phyloP scores from a whole-genome alignment of 2,888 invertebrate species.

The Campoplex nolae region DNA sequence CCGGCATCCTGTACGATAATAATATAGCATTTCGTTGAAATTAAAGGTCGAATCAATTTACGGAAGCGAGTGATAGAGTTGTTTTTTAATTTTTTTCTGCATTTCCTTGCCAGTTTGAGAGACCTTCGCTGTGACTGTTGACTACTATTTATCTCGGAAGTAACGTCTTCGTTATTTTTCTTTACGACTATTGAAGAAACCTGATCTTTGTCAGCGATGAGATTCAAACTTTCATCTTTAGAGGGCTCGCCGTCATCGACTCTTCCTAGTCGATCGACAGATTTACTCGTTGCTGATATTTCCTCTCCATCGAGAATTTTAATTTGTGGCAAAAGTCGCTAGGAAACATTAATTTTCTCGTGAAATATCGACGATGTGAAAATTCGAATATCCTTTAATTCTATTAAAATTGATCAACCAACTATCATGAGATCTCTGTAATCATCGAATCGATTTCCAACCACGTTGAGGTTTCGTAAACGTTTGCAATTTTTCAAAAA shows the following conservation, averaged over 20 bases:
- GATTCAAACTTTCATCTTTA: slow-evolving; percentile 24
- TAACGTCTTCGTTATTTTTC: background rate
- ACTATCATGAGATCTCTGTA: slow-evolving; percentile 61
- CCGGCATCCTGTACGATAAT: slow-evolving; percentile 38
- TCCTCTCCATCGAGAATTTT: slow-evolving; percentile 66
- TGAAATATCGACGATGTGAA: background rate
- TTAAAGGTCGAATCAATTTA: background rate
- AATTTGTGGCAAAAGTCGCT: slow-evolving; percentile 64
- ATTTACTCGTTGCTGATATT: background rate
- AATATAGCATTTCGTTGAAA: background rate
- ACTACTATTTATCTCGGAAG: background rate
- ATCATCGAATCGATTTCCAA: slow-evolving; percentile 59
- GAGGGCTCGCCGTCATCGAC: slow-evolving; percentile 11
- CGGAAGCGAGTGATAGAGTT: no score
- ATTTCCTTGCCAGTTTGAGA: slow-evolving; percentile 42
- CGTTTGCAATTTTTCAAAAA: slow-evolving; percentile 60
- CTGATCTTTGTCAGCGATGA: background rate
- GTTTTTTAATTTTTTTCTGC: background rate
- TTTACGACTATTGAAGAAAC: background rate
- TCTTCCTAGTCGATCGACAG: background rate
- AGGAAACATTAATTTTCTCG: background rate
- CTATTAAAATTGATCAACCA: background rate
- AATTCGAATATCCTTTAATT: background rate
- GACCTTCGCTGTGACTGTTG: background rate
- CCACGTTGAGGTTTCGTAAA: slow-evolving; percentile 54